Evolutionary conservation across 2,113 vertebrate genomes (phyloP).

Genomic region (Thunnus thynnus): DNA sequence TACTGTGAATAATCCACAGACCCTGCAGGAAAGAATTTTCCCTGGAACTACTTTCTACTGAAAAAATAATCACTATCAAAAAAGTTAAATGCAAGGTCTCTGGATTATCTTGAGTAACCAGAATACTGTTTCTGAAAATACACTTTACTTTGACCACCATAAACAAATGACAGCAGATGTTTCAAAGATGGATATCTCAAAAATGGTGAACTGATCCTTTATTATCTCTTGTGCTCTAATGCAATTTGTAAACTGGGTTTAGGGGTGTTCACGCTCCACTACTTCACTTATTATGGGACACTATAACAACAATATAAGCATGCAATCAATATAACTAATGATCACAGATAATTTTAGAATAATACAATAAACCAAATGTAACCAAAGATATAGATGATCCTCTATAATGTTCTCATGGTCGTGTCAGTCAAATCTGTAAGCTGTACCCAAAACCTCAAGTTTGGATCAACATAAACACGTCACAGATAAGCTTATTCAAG

Average conservation of each 20-base stretch:
- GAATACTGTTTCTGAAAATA: background rate
- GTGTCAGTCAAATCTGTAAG: conserved; percentile 28
- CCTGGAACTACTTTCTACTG: background rate
- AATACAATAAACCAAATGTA: background rate
- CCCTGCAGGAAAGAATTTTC: no score
- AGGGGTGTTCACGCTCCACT: background rate
- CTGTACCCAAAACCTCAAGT: conserved; percentile 47
- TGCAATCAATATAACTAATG: background rate
- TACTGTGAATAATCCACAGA: no score
- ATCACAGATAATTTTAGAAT: background rate
- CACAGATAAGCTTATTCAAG: conserved; percentile 36
- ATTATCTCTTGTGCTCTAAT: no score
- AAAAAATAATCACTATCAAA: background rate
- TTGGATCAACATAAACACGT: conserved; percentile 46
- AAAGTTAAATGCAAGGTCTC: background rate
- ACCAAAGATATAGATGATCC: no score
- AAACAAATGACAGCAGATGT: background rate
- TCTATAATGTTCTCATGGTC: background rate
- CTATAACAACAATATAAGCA: background rate
- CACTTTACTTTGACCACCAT: background rate
- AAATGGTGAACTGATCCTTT: background rate
- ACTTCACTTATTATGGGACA: background rate
- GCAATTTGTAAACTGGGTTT: background rate
- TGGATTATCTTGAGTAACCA: background rate
- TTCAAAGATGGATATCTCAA: background rate